Percentiles rank a stretch among this genome's conserved stretches.
These are phyloP conservation scores for Leptoteleia sp. DNA, from an alignment of 1,140 invertebrate genomes.

Conservation along the genomic window DNA sequence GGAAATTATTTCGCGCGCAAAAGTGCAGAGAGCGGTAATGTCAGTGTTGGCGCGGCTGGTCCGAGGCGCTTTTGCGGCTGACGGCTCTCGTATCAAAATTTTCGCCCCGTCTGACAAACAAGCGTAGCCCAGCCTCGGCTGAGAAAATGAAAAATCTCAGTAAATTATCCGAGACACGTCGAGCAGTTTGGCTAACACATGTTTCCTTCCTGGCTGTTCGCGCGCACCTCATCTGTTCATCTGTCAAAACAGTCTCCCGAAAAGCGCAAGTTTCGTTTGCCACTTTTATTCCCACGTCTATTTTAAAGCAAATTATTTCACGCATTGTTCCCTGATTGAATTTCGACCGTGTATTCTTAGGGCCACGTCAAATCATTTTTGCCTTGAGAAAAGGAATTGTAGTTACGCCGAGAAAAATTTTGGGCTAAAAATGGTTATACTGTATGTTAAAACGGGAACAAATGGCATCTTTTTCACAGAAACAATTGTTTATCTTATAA, in stretches of 20 bases:
- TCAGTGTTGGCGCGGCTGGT: too few relatives aligned
- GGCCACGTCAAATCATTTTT: too few relatives aligned
- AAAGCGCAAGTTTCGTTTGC: slow-evolving; percentile 13
- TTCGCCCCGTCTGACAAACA: slow-evolving; percentile 6
- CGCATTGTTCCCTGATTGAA: too few relatives aligned
- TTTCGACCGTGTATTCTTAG: too few relatives aligned
- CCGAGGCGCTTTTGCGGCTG: neutral
- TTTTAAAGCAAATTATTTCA: slow-evolving; percentile 40
- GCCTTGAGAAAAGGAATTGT: too few relatives aligned
- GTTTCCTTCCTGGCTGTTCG: slow-evolving; percentile 60
- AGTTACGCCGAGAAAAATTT: too few relatives aligned
- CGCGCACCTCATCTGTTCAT: slow-evolving; percentile 62
- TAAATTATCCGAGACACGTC: slow-evolving; percentile 39
- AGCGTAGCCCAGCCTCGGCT: slow-evolving; percentile 17
- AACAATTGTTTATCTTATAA: too few relatives aligned
- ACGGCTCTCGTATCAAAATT: slow-evolving; percentile 20
- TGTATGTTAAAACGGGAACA: too few relatives aligned
- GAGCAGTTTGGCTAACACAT: slow-evolving; percentile 71
- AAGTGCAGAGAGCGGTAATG: too few relatives aligned
- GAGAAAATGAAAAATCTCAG: slow-evolving; percentile 54
- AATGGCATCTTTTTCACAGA: too few relatives aligned
- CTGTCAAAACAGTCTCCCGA: slow-evolving; percentile 69
- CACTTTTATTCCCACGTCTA: slow-evolving; percentile 27
- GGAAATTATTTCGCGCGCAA: neutral
- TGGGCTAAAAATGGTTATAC: too few relatives aligned